Evolutionary conservation across 2,888 invertebrate species (phyloP), one percentile per base, ranked within the genome.

Genomic region (Cephus runcator): DNA sequence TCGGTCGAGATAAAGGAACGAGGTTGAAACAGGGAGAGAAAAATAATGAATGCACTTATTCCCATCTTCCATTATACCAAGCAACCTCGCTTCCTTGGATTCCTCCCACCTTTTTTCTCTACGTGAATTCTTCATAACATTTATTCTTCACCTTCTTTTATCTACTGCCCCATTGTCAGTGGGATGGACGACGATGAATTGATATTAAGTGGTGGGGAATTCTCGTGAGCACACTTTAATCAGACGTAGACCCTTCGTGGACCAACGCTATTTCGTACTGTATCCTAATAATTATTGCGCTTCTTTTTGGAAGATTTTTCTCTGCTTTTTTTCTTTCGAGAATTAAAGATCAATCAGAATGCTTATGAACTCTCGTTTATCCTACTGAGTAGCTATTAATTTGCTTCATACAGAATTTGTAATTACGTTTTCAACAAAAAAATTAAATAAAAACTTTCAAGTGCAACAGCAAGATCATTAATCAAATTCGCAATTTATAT

Each of bases 41-140:
- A 71, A 71, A 71, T 71, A 71, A 71, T 71, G 71, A 71, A 71
- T 71, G 71, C 71, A 71, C 71, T 71, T 71, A 71, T 71, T 71
- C 34, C 30, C 12, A n/a, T 71, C 34, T 71, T 23, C 56, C 56
- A 56, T 23, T 56, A 23, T 56, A 56, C 23, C 56, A 56, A 56
- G 6, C 56, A 23, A 56, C 56, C 56, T 23, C 9, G 56, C 23
- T 71, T 23, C 71, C 71, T 34, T 30, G 71, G 71, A 31, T 30
- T 71, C 71, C 30, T 30, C 30, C 30, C 15, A 34, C 30, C 71
- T 71, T 12, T 23, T 40, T 23, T 40, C 23, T 40, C 23, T 40
- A 40, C 40, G 40, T 40, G 40, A 23, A 56, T 56, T 56, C 56
- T 23, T 56, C 56, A 56, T 15, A 56, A 56, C 56, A 56, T 56